Percentiles rank a stretch among this genome's conserved stretches.
Evolutionary conservation across 2,888 invertebrate species (phyloP).

Genomic region (Cataglyphis albicans): DNA sequence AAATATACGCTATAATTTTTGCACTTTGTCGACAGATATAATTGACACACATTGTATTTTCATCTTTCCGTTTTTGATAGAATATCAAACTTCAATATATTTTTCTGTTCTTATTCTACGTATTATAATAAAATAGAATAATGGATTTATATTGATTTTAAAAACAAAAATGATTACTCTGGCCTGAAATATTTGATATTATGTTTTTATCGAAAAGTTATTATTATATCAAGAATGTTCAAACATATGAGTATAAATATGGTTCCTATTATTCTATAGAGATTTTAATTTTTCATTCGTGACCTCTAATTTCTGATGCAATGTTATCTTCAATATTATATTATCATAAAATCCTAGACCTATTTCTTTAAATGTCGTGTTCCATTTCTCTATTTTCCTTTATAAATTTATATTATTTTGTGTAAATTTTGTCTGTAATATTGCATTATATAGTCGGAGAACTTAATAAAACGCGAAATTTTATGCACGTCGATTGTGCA

Average conservation of each 20-base stretch:
- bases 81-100: not conserved
- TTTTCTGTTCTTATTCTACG: not conserved
- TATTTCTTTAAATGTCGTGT: not conserved
- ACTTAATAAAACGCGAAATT: slow-evolving; percentile 14
- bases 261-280: not conserved
- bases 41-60: slow-evolving; percentile 27
- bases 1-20: slow-evolving; percentile 26
- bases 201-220: not conserved
- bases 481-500: slow-evolving; percentile 30
- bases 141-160: not conserved
- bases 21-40: slow-evolving; percentile 12
- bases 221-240: not conserved
- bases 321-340: not conserved
- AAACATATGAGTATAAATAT: not conserved
- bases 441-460: not conserved
- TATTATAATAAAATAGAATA: not conserved
- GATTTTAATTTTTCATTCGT: not conserved
- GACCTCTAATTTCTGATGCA: slow-evolving; percentile 14
- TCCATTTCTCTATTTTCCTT: not conserved
- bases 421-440: not conserved
- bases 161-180: not conserved
- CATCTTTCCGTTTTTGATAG: not conserved
- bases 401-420: slow-evolving; percentile 8
- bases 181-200: not conserved
- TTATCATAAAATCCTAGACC: not conserved